Evolutionary conservation across 1,140 invertebrate species (phyloP), one percentile per base, ranked within the genome.

Genomic region (Triops cancriformis): DNA sequence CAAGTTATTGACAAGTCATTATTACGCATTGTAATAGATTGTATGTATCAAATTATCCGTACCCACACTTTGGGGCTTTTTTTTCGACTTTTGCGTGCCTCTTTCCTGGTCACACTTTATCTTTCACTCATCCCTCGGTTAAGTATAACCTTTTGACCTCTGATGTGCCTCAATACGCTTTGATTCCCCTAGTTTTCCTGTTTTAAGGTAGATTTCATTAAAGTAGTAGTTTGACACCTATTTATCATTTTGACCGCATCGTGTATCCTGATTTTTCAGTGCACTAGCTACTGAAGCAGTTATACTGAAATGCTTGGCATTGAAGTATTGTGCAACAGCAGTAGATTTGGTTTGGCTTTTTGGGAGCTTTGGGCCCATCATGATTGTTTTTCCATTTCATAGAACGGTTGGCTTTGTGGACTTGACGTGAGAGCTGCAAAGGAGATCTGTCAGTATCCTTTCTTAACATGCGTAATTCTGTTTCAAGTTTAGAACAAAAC

Each of bases 91-190:
- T 18, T 64, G 51, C 31, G 31, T 64, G 51, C 51, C 51, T 64
- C 51, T 64, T 18, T 64, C 9, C 51, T 18, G 14, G 51, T 14
- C 51, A 64, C 51, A 12, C 18, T 18, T 18, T 45, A 10, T 64
- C 51, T 64, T 23, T 23, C 14, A n/a, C 51, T 64, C 51, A 9
- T n/a, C 51, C 23, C 51, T 64, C 14, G 9, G 14, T 64, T 64
- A 23, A 9, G 51, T 64, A 64, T 64, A 23, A 64, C 51, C 51
- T 64, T 64, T 64, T 64, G 51, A 64, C 51, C 51, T 64, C 51
- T 64, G 23, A 64, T 64, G 51, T 64, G 51, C 51, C 51, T 64
- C 51, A 64, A 64, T 64, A 64, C 51, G 51, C 51, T 64, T 64
- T 10, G 51, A 23, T 18, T 23, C 51, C 23, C 23, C 23, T 23